Base-by-base conservation (phyloP, 2,797 vertebrate species). In the Sebastiscus albofasciatus region DNA sequence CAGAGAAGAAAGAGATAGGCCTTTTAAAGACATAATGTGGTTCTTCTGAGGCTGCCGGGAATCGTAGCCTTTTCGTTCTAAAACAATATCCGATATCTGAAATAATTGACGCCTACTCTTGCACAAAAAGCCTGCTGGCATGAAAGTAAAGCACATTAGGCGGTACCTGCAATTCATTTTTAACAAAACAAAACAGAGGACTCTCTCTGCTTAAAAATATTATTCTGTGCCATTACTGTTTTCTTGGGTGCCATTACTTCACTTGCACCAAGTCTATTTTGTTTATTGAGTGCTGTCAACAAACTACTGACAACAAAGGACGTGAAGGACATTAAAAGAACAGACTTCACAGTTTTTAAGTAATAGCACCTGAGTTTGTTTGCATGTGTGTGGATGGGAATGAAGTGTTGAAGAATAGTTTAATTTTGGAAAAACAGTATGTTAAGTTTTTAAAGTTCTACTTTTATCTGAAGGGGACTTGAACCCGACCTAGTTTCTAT, bases 11-110 rank as follows among this genome's bases (percentile, higher is more conserved):
- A 90, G 67, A 85, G 75, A 80, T 34, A 20, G 55, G 59, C 61
- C 66, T 83, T 88, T 79, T 81, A 84, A 88, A 83, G 89, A 88
- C 75, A 27, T 88, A 81, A 88, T 74, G 79, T 52, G 80, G 69
- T 84, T 89, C 82, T 81, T 77, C 82, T 84, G 64, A 84, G 76
- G 85, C 83, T 72, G 85, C 80, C 6, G 54, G 77, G 71, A 89
- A 79, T 73, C 42, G 65, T 58, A 64, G 84, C 84, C 73, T 81
- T 88, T 89, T 89, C 60, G 34, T 80, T 90, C 76, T 88, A 88
- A 91, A 90, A 90, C 81, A 86, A 83, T 84, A 87, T 87, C 85
- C 91, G 80, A 78, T 81, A 87, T 89, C 83, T 89, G 39, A 83
- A 89, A 90, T 91, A 92, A 92, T 78, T 92, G 85, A 90, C 76